These are phyloP conservation scores for Meriones psammophilus DNA, from an alignment of 2,797 vertebrate genomes.

Conservation along the genomic window DNA sequence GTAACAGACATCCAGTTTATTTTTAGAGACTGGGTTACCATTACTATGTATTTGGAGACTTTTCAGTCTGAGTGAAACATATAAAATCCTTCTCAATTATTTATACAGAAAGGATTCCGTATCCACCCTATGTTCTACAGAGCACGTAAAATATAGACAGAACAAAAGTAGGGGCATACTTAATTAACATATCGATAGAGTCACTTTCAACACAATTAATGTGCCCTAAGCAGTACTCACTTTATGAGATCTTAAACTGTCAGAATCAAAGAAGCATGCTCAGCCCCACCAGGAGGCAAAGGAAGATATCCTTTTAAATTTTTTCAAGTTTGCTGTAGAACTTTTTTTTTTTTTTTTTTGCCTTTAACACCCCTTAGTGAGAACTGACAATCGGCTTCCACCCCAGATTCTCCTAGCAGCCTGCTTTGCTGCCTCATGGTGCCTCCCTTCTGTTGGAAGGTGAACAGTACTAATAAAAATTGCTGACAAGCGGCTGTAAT, in stretches of 20 bases:
- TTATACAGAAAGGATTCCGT: constrained; percentile 52
- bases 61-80: constrained; percentile 64
- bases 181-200: neutral
- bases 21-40: constrained; percentile 74
- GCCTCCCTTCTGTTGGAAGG: neutral
- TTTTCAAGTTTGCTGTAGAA: constrained; percentile 29
- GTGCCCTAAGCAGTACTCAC: neutral
- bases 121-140: neutral
- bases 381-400: neutral
- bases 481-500: constrained; percentile 34
- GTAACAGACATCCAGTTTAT: constrained; percentile 71
- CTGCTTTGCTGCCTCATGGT: fast-evolving
- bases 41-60: constrained; percentile 55
- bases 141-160: constrained; percentile 49
- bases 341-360: neutral
- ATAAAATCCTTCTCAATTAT: constrained; percentile 36
- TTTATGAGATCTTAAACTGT: constrained; percentile 37
- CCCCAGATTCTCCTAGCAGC: neutral
- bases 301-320: neutral
- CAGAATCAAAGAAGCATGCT: constrained; percentile 2
- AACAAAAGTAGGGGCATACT: constrained; percentile 19
- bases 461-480: constrained; percentile 24
- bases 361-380: neutral
- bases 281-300: neutral
- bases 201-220: constrained; percentile 40